Percentiles rank a stretch among this genome's conserved stretches.
Conservation (phyloP, 2,888 invertebrate genomes). For the Falcaria lacertinaria region DNA sequence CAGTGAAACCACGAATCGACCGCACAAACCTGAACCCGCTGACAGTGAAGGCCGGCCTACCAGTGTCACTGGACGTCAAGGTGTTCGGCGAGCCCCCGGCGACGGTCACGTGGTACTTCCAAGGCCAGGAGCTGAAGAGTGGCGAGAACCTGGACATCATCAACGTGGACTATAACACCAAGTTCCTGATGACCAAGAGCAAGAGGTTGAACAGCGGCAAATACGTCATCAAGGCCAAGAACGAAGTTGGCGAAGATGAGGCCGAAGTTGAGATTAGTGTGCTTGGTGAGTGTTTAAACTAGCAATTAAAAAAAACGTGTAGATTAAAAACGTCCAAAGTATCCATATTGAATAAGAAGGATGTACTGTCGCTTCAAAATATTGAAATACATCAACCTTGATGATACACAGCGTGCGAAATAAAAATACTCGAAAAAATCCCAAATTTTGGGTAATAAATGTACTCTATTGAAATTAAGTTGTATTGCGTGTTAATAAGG, state of each 20-base stretch:
- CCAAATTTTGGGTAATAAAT: no score
- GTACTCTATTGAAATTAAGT: no score
- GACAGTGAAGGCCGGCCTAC: slow-evolving; percentile 92
- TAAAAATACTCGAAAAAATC: no score
- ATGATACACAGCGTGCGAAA: no score
- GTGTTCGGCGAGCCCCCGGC: slow-evolving; percentile 97
- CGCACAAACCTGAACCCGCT: slow-evolving; percentile 92
- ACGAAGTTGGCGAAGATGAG: slow-evolving; percentile 94
- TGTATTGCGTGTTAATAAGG: no score
- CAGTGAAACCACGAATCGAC: slow-evolving; percentile 97
- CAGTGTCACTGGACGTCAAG: slow-evolving; percentile 91
- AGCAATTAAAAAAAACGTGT: no score
- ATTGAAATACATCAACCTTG: no score
- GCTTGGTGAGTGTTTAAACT: slow-evolving; percentile 68
- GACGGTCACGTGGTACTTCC: slow-evolving; percentile 92
- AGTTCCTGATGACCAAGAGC: slow-evolving; percentile 91
- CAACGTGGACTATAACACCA: slow-evolving; percentile 93
- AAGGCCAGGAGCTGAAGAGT: slow-evolving; percentile 82
- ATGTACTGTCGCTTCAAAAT: no score
- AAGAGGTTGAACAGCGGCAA: slow-evolving; percentile 91
- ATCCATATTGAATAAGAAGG: no score
- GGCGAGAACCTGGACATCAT: slow-evolving; percentile 85
- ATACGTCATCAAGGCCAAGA: slow-evolving; percentile 93
- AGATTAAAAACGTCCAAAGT: no score
- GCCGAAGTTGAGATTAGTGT: slow-evolving; percentile 95